Conservation (phyloP, 2,888 invertebrate genomes). For the Prosapia bicincta region DNA sequence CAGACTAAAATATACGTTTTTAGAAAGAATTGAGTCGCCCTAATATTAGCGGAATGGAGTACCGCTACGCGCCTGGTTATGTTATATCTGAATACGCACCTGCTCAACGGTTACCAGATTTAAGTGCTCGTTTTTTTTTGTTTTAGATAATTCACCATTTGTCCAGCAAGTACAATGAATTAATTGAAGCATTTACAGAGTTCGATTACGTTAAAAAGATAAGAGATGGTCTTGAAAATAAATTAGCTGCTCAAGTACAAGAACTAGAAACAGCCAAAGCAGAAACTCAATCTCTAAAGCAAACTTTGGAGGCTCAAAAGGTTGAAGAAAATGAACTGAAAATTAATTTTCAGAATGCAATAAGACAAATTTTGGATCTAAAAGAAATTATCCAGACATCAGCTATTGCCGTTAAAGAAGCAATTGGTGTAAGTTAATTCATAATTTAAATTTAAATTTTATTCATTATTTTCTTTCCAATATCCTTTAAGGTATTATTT, state of each 20-base stretch:
- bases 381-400: conserved; percentile 19
- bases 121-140: too few species aligned
- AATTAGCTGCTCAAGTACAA: neutral
- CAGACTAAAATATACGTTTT: too few species aligned
- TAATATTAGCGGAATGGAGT: too few species aligned
- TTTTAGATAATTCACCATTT: neutral
- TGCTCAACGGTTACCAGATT: too few species aligned
- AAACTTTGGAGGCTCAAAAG: neutral
- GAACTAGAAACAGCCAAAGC: neutral
- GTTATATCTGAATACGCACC: too few species aligned
- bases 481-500: too few species aligned
- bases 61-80: too few species aligned
- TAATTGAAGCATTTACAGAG: neutral
- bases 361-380: conserved; percentile 42
- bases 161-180: neutral
- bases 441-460: neutral
- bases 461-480: too few species aligned
- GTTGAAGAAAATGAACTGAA: neutral
- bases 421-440: conserved; percentile 14
- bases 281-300: neutral
- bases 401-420: conserved; percentile 17
- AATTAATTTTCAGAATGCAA: conserved; percentile 30
- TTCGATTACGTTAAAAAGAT: neutral
- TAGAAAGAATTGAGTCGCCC: too few species aligned
- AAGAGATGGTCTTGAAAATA: neutral